Conservation (phyloP, 2,888 invertebrate genomes). For the Lordiphosa andalusiaca region DNA sequence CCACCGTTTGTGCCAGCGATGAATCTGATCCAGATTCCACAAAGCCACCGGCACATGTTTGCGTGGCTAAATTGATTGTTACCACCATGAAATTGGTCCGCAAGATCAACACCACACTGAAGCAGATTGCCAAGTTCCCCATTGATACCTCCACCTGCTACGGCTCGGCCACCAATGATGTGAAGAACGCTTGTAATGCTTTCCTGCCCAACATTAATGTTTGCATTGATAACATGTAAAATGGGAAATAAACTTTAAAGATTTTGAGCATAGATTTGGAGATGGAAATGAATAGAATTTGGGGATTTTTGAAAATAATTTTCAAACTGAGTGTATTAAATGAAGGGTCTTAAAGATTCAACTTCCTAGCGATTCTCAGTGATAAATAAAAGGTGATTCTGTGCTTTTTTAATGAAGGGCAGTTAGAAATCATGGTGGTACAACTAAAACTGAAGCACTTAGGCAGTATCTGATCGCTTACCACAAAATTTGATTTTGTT, state of each 20-base stretch:
- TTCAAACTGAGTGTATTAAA: too few relatives aligned
- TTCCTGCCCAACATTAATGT: constrained; percentile 37
- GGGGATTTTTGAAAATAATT: too few relatives aligned
- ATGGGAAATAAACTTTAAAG: neutral
- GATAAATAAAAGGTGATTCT: too few relatives aligned
- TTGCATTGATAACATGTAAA: constrained; percentile 28
- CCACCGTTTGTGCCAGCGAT: constrained; percentile 22
- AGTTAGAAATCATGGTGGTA: too few relatives aligned
- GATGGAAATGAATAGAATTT: too few relatives aligned
- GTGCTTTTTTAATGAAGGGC: too few relatives aligned
- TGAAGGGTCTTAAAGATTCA: too few relatives aligned
- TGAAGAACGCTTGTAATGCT: constrained; percentile 29
- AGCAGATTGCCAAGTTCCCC: constrained; percentile 35
- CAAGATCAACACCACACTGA: constrained; percentile 25
- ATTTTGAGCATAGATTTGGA: too few relatives aligned
- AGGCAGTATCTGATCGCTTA: too few relatives aligned
- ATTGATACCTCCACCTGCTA: constrained; percentile 42
- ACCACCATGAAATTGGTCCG: constrained; percentile 18
- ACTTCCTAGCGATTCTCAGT: too few relatives aligned
- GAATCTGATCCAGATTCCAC: neutral
- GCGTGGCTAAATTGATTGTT: constrained; percentile 3
- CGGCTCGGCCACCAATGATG: constrained; percentile 27
- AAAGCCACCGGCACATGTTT: constrained; percentile 6
- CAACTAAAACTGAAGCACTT: too few relatives aligned
- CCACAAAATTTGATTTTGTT: too few relatives aligned